Conservation (phyloP, 2,797 vertebrate genomes). For the Dallia pectoralis region DNA sequence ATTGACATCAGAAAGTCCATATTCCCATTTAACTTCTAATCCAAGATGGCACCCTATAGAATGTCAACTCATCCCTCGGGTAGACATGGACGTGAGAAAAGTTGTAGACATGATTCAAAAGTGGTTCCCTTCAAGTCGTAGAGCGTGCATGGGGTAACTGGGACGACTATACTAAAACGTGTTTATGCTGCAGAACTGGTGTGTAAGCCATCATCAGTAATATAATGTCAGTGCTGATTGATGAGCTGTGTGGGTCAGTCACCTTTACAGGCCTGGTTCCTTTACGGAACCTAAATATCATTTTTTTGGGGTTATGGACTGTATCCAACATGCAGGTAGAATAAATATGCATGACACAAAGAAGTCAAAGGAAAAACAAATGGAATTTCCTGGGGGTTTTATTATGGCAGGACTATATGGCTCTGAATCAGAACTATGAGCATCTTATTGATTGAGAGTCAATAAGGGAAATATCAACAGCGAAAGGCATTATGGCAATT, state of each 20-base stretch:
- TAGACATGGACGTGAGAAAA: background rate
- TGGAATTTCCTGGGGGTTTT: background rate
- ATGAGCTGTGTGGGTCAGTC: background rate
- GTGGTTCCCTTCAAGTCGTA: background rate
- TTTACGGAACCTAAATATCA: too few species aligned
- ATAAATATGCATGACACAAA: background rate
- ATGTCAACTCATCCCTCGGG: background rate
- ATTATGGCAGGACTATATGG: too few species aligned
- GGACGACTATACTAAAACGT: background rate
- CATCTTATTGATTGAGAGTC: too few species aligned
- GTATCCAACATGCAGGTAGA: background rate
- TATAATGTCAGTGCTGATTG: conserved; percentile 2
- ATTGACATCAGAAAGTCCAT: too few species aligned
- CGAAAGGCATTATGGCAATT: background rate
- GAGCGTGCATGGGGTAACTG: background rate
- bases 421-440: too few species aligned
- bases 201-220: background rate
- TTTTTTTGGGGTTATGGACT: too few species aligned
- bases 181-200: background rate
- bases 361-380: background rate
- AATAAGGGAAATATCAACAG: background rate
- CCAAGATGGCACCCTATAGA: background rate
- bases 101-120: background rate
- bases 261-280: background rate
- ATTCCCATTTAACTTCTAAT: too few species aligned